Conservation (phyloP, 2,797 vertebrate genomes). For the Tinamus major region DNA sequence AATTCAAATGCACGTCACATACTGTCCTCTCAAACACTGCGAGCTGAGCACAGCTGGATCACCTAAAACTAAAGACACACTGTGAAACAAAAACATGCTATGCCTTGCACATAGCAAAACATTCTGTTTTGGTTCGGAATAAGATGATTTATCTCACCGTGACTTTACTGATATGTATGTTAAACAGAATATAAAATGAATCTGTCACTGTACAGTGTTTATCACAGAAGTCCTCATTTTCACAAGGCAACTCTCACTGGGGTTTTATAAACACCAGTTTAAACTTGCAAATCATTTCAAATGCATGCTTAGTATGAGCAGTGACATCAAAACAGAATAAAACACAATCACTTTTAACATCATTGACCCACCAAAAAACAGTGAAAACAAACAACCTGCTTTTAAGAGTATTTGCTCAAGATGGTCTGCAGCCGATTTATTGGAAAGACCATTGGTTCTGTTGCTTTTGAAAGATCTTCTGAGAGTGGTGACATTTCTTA, state of each 20-base stretch:
- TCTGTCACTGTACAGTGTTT: not conserved
- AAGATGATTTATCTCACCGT: not conserved
- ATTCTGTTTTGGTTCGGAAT: not conserved
- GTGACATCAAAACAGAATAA: not conserved
- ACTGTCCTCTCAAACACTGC: not conserved
- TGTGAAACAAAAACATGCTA: not conserved
- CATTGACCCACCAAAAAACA: constrained; percentile 1
- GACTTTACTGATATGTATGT: not conserved
- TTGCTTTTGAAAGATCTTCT: not conserved
- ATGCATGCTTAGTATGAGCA: not conserved
- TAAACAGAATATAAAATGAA: constrained; percentile 30
- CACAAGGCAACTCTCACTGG: not conserved
- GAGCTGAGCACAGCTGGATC: not conserved
- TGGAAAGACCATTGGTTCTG: not conserved
- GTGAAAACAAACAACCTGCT: not conserved
- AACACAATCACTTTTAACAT: not conserved
- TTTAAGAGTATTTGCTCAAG: not conserved
- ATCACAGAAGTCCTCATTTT: not conserved
- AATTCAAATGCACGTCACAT: not conserved
- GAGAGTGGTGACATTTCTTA: not conserved
- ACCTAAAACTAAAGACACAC: not conserved
- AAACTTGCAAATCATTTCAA: constrained; percentile 16
- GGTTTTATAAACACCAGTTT: not conserved
- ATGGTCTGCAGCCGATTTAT: not conserved
- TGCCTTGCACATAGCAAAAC: not conserved